These are phyloP conservation scores for Caenorhabditis panamensis DNA, from an alignment of 2,888 invertebrate species.

Conservation along the genomic window DNA sequence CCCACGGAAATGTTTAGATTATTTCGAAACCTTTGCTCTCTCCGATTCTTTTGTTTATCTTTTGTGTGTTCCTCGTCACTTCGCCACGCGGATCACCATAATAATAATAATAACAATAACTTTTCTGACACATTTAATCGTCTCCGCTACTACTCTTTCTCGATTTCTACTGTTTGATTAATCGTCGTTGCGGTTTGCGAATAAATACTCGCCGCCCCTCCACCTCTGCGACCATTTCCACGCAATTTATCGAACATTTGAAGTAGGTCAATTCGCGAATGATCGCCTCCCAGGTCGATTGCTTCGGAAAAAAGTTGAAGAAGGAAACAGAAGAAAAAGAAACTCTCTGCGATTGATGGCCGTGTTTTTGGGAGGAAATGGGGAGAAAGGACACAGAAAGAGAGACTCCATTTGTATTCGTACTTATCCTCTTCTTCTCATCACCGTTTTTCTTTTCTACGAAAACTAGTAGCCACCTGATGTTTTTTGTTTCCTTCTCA, in stretches of 20 bases:
- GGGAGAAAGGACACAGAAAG: slow-evolving; percentile 33
- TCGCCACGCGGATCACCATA: slow-evolving; percentile 2
- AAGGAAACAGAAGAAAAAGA: slow-evolving; percentile 10
- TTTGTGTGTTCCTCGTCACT: slow-evolving; percentile 10
- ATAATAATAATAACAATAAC: slow-evolving; percentile 52
- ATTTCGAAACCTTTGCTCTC: slow-evolving; percentile 10
- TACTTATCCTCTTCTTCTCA: slow-evolving; percentile 39
- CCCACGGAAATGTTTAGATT: slow-evolving; percentile 40
- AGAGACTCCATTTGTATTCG: slow-evolving; percentile 3
- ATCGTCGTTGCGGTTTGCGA: slow-evolving; percentile 48
- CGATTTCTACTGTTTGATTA: slow-evolving; percentile 40
- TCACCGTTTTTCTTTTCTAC: slow-evolving; percentile 27
- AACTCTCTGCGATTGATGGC: slow-evolving; percentile 50
- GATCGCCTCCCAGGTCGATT: slow-evolving; percentile 41
- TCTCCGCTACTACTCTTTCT: background rate
- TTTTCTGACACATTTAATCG: slow-evolving; percentile 43
- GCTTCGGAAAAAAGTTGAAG: slow-evolving; percentile 17
- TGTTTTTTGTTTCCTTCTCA: slow-evolving; percentile 14
- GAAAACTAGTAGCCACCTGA: slow-evolving; percentile 23
- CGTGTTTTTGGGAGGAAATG: slow-evolving; percentile 36
- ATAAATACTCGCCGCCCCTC: slow-evolving; percentile 36
- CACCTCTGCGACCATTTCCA: slow-evolving; percentile 6
- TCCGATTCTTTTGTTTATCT: slow-evolving; percentile 35
- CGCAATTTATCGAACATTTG: slow-evolving; percentile 44
- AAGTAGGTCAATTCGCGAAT: slow-evolving; percentile 56